phyloP scores from a whole-genome alignment of 2,113 vertebrate genomes.

The Lycocorax pyrrhopterus region DNA sequence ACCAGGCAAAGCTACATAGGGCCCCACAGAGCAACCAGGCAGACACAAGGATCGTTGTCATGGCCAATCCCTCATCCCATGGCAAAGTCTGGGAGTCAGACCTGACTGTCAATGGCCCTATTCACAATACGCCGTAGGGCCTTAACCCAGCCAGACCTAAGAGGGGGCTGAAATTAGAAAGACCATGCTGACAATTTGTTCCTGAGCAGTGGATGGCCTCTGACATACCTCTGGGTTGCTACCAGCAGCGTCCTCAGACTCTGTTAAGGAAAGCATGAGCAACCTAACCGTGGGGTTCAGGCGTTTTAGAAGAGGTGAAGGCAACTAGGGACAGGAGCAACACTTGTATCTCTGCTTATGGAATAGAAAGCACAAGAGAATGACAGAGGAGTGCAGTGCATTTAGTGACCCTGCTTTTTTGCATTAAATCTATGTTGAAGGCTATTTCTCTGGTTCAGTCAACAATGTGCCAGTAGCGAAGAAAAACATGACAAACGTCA shows the following conservation, averaged over 20 bases:
- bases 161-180: neutral
- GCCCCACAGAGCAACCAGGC: neutral
- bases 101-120: rapidly evolving
- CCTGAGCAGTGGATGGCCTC: neutral
- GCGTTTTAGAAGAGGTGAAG: neutral
- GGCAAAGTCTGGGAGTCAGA: neutral
- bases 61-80: rapidly evolving
- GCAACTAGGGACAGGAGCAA: neutral
- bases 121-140: no score
- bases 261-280: neutral
- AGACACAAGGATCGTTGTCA: rapidly evolving
- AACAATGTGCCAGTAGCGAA: neutral
- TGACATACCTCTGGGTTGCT: neutral
- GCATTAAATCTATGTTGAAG: neutral
- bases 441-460: neutral
- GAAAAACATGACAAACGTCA: neutral
- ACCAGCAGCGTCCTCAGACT: neutral
- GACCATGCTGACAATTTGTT: neutral
- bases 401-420: neutral
- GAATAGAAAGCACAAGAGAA: neutral
- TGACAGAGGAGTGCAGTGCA: neutral
- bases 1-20: rapidly evolving
- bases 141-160: neutral
- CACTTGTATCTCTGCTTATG: neutral
- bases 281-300: neutral